Conservation (phyloP, 2,797 vertebrate species). For the Lophius americanus region DNA sequence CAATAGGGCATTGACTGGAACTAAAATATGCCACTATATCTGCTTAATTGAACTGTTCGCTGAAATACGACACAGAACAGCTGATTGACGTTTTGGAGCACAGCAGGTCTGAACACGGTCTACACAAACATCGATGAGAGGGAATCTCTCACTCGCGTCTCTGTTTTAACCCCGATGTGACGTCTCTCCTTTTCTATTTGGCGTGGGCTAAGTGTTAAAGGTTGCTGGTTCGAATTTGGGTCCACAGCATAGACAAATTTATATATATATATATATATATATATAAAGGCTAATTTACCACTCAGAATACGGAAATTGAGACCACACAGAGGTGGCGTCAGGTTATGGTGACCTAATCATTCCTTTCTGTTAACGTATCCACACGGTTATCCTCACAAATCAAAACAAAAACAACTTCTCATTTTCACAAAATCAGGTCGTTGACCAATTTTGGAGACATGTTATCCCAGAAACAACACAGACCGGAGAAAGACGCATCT, state of each 20-base stretch:
- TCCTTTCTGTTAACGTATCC: not conserved
- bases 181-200: slow-evolving; percentile 56
- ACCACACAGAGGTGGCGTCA: not conserved
- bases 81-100: slow-evolving; percentile 76
- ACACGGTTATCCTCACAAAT: slow-evolving; percentile 6
- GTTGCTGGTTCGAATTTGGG: slow-evolving; percentile 7
- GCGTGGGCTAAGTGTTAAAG: slow-evolving; percentile 37
- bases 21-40: slow-evolving; percentile 93
- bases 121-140: slow-evolving; percentile 71
- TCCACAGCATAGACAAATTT: slow-evolving; percentile 24
- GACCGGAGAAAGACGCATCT: slow-evolving; percentile 70
- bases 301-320: slow-evolving; percentile 5
- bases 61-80: slow-evolving; percentile 83
- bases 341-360: not conserved
- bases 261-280: no score
- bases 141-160: slow-evolving; percentile 51
- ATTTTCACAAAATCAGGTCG: slow-evolving; percentile 17
- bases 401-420: slow-evolving; percentile 7
- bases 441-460: slow-evolving; percentile 42
- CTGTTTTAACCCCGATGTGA: slow-evolving; percentile 40
- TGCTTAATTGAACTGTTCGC: slow-evolving; percentile 90
- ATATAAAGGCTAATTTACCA: not conserved
- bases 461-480: slow-evolving; percentile 33
- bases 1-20: slow-evolving; percentile 96
- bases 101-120: slow-evolving; percentile 60